Conservation (phyloP, 2,797 vertebrate genomes). For the Helicolenus hilgendorfi region DNA sequence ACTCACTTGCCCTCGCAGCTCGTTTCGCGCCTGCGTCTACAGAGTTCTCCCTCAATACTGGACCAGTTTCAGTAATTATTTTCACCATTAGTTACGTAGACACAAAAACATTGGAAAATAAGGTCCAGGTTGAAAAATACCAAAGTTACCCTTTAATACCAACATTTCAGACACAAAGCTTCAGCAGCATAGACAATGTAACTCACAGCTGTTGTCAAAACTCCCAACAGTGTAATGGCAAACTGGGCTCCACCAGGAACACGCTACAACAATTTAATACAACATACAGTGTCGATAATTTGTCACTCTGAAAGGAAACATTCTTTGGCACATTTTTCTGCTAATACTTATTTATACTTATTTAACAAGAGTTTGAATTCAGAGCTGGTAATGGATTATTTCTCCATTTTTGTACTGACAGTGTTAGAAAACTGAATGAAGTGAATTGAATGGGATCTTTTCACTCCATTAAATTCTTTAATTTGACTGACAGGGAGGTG, state of each 20-base stretch:
- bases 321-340: background rate
- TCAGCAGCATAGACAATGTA: background rate
- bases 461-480: constrained; percentile 10
- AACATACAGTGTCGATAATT: background rate
- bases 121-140: background rate
- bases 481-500: constrained; percentile 1
- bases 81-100: no score
- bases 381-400: background rate
- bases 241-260: background rate
- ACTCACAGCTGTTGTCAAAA: background rate
- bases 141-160: no score
- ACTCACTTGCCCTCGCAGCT: no score
- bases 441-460: constrained; percentile 1
- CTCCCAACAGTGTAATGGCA: background rate
- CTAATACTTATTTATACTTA: constrained; percentile 6
- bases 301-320: background rate
- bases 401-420: background rate
- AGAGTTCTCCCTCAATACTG: no score
- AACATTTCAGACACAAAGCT: background rate
- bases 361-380: background rate
- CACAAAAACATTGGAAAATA: no score
- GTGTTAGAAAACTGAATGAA: background rate
- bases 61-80: no score
- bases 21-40: fast-evolving
- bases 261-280: background rate